phyloP scores from a whole-genome alignment of 30 jellyfish, hydroid and myxozoan species.

The Chironex yamaguchii region DNA sequence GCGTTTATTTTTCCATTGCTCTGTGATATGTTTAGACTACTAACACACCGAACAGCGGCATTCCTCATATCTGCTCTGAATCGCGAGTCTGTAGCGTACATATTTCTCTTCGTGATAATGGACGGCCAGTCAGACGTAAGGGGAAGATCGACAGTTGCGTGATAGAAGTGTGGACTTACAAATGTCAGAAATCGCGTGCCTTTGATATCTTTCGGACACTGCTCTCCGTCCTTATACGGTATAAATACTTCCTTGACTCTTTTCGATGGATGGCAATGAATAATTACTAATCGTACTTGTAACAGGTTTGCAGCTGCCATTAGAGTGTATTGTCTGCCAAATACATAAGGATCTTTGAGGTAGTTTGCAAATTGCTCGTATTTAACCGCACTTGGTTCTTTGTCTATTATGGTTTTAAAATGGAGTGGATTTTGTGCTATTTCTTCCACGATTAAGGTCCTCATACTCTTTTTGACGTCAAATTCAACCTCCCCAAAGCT shows the following conservation, averaged over 20 bases:
- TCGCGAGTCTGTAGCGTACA: conserved; percentile 87
- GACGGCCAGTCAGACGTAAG: conserved; percentile 92
- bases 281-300: conserved; percentile 74
- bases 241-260: conserved; percentile 69
- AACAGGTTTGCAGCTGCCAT: conserved; percentile 83
- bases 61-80: conserved; percentile 88
- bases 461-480: conserved; percentile 67
- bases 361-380: conserved; percentile 64
- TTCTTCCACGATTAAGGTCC: conserved; percentile 72
- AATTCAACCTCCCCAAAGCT: conserved; percentile 65
- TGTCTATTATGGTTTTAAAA: conserved; percentile 74
- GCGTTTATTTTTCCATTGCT: conserved; percentile 13
- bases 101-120: conserved; percentile 72
- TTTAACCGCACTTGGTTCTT: conserved; percentile 68
- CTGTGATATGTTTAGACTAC: conserved; percentile 45
- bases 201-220: neutral
- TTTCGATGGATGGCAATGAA: conserved; percentile 81
- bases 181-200: conserved; percentile 79
- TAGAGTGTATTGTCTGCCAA: conserved; percentile 78
- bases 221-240: conserved; percentile 49
- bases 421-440: conserved; percentile 77
- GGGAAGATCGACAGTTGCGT: conserved; percentile 78
- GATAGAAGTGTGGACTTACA: conserved; percentile 83
- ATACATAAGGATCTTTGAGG: conserved; percentile 59
- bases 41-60: conserved; percentile 87